Evolutionary conservation across 2,797 vertebrate genomes (phyloP).

Genomic region (Xenentodon cancila): DNA sequence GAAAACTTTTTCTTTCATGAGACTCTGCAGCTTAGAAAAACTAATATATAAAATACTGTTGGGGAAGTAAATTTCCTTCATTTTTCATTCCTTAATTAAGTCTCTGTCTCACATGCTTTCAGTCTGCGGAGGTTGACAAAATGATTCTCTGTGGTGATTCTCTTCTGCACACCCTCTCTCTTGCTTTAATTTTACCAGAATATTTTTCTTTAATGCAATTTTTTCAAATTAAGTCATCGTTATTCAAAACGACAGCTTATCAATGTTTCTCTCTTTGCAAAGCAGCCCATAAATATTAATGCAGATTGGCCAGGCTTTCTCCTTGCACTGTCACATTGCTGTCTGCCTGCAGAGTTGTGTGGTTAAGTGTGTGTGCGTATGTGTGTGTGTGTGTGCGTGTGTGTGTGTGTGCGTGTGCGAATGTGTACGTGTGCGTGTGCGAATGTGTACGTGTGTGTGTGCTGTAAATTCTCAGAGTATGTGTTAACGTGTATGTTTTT

Average conservation of each 20-base stretch:
- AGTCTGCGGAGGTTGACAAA: no score
- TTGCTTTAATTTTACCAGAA: constrained; percentile 75
- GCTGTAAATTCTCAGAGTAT: neutral
- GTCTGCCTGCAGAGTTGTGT: constrained; percentile 16
- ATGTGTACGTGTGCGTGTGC: neutral
- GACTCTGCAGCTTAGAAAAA: no score
- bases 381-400: neutral
- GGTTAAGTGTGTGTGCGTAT: constrained; percentile 7
- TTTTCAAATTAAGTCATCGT: constrained; percentile 79
- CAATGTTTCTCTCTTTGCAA: constrained; percentile 84
- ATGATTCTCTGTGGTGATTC: constrained; percentile 23
- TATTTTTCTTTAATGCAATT: constrained; percentile 79
- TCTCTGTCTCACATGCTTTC: no score
- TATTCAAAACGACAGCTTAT: constrained; percentile 83
- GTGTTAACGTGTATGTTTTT: constrained; percentile 11
- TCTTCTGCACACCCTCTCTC: constrained; percentile 45
- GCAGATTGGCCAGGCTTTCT: constrained; percentile 70
- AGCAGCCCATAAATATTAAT: constrained; percentile 87
- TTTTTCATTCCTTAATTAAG: neutral
- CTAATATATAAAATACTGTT: no score
- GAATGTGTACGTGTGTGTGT: constrained; percentile 3
- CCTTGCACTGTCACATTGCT: constrained; percentile 7
- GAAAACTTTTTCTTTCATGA: no score
- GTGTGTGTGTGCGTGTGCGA: constrained; percentile 12
- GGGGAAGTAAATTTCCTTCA: no score